phyloP scores from a whole-genome alignment of 2,797 vertebrate species.

The Hoplostethus atlanticus region DNA sequence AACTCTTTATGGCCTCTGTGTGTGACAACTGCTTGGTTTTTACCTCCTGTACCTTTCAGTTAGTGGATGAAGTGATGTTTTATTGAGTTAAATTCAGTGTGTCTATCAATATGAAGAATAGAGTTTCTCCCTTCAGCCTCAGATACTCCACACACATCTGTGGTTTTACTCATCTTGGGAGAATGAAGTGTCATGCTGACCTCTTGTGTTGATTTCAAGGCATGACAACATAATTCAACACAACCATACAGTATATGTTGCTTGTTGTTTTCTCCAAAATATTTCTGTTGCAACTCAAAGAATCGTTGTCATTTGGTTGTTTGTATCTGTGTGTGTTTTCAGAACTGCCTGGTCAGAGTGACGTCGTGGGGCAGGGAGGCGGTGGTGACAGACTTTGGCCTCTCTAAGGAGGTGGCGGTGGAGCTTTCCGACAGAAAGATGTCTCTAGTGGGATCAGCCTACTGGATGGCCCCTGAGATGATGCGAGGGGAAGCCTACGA shows the following conservation, averaged over 20 bases:
- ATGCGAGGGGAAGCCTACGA: slow-evolving; percentile 85
- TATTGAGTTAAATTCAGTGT: neutral
- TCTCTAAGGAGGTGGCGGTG: slow-evolving; percentile 83
- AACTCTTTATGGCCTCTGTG: neutral
- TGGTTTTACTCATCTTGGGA: neutral
- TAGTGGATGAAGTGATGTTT: too few species aligned
- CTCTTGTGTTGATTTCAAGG: slow-evolving; percentile 48
- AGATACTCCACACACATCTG: neutral
- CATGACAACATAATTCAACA: slow-evolving; percentile 2
- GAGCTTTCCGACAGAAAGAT: slow-evolving; percentile 82
- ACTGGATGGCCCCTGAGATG: slow-evolving; percentile 89
- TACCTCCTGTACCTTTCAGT: neutral
- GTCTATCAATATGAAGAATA: neutral
- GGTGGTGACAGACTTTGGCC: slow-evolving; percentile 83
- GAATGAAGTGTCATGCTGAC: slow-evolving; percentile 41
- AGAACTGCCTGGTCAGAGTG: slow-evolving; percentile 86
- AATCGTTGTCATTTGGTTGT: neutral
- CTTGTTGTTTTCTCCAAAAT: too few species aligned
- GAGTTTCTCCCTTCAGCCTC: slow-evolving; percentile 13
- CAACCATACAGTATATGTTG: too few species aligned
- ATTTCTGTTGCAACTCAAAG: neutral
- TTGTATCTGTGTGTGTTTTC: slow-evolving; percentile 27
- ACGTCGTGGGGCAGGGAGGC: slow-evolving; percentile 77
- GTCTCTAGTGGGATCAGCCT: slow-evolving; percentile 86
- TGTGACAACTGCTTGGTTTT: slow-evolving; percentile 1